Conservation (phyloP, 2,888 invertebrate species). For the Harpalus rubripes region DNA sequence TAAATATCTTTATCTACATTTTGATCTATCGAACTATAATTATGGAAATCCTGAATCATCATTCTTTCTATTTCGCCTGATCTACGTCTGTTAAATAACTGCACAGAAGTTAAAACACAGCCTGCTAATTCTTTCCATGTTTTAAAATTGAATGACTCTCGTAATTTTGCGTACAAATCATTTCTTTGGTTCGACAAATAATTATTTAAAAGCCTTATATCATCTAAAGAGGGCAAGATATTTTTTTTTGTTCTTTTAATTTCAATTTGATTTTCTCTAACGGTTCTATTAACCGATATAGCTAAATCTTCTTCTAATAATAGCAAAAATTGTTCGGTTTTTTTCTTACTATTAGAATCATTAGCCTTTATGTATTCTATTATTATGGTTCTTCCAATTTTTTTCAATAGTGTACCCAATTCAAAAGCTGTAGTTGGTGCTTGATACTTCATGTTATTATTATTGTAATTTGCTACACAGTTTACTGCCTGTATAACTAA, state of each 20-base stretch:
- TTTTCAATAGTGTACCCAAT: slow-evolving; percentile 46
- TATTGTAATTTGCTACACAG: slow-evolving; percentile 11
- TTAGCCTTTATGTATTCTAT: slow-evolving; percentile 34
- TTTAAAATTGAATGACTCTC: slow-evolving; percentile 39
- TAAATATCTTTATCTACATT: slow-evolving; percentile 12
- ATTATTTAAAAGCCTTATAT: slow-evolving; percentile 41
- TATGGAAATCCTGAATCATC: slow-evolving; percentile 23
- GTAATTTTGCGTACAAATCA: slow-evolving; percentile 1
- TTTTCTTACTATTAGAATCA: slow-evolving; percentile 8
- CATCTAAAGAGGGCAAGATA: neutral
- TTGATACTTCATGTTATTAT: slow-evolving; percentile 13
- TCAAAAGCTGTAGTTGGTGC: slow-evolving; percentile 49
- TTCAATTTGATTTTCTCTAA: slow-evolving; percentile 24
- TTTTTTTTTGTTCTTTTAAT: slow-evolving; percentile 13
- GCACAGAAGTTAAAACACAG: slow-evolving; percentile 65
- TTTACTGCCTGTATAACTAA: slow-evolving; percentile 34
- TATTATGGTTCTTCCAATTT: slow-evolving; percentile 30
- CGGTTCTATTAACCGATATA: slow-evolving; percentile 34
- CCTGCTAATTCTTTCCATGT: slow-evolving; percentile 65
- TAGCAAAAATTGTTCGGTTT: slow-evolving; percentile 27
- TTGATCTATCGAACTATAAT: slow-evolving; percentile 17
- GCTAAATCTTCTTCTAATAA: slow-evolving; percentile 36
- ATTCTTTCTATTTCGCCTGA: slow-evolving; percentile 58
- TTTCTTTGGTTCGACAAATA: slow-evolving; percentile 15
- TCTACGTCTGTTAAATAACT: slow-evolving; percentile 44